These are phyloP conservation scores for Cryptocephalus primarius DNA, from an alignment of 2,888 invertebrate genomes.

Conservation along the genomic window DNA sequence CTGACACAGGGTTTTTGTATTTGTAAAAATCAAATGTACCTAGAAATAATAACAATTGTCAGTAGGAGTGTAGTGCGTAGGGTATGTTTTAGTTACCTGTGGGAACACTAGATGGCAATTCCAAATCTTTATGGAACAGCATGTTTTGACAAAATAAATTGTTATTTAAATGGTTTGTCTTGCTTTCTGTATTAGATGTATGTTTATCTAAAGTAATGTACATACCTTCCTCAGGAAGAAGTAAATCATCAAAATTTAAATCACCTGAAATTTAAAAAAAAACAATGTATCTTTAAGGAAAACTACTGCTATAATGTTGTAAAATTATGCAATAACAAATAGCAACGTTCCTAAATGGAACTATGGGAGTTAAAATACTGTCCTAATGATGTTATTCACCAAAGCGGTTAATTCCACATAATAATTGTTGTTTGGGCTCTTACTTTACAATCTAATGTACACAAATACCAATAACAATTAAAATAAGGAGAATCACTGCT, in stretches of 20 bases:
- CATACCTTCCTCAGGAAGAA: constrained; percentile 59
- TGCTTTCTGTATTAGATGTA: constrained; percentile 18
- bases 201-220: constrained; percentile 27
- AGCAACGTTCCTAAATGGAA: no score
- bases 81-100: constrained; percentile 36
- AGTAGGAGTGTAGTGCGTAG: constrained; percentile 14
- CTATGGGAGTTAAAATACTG: no score
- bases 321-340: no score
- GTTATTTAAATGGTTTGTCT: constrained; percentile 24
- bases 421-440: no score
- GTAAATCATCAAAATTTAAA: constrained; percentile 75
- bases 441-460: no score
- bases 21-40: constrained; percentile 12
- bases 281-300: background rate
- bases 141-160: constrained; percentile 24
- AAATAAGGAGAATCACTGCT: no score
- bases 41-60: background rate
- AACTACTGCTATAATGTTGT: no score
- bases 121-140: constrained; percentile 28
- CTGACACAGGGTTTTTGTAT: constrained; percentile 30
- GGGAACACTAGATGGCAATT: constrained; percentile 33
- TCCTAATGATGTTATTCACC: no score
- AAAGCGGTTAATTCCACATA: no score
- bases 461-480: no score
- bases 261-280: constrained; percentile 51